Evolutionary conservation across 2,113 vertebrate species (phyloP), one percentile per base, ranked within the genome.

Genomic region (Hiodon alosoides): DNA sequence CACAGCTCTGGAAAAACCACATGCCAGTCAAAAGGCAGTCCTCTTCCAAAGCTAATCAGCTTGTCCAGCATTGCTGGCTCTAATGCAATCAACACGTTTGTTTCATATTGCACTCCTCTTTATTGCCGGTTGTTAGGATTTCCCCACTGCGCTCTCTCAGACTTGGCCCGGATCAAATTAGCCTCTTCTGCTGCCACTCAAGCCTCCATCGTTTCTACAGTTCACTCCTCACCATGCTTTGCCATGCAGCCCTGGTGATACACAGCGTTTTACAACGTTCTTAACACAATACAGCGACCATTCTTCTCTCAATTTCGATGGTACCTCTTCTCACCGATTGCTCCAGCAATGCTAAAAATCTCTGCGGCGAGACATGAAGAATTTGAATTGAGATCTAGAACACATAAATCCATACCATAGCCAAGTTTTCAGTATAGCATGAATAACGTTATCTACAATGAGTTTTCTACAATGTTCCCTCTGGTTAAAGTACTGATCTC

Each of bases 371-470:
- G 31, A 31, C 31, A 31, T 31, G 31, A 31, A 31, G 31, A 31
- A 31, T 2, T 31, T 31, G 31, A 31, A 31, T 31, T 31, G 31
- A 31, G 31, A 31, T 31, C 31, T 31, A 31, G 31, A 31, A 31
- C 31, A 31, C 31, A 31, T n/a, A n/a, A n/a, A n/a, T 66, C 31
- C 31, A 31, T 31, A 31, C 31, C 31, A 31, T 31, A 31, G 31
- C 31, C 31, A 31, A 31, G 31, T 31, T 31, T 31, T 31, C 31
- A 31, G 31, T 31, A 31, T 31, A 31, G 31, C 31, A 31, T 31
- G 31, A 31, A 31, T 31, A 31, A 31, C 71, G 77, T 16, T 79
- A 78, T 78, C 80, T 80, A 76, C 78, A 65, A 67, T 62, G 61
- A 73, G 73, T 31, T 31, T 31, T 31, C 31, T 31, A 31, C 31